Conservation (phyloP, 2,797 vertebrate species). For the Lepus townsendii region DNA sequence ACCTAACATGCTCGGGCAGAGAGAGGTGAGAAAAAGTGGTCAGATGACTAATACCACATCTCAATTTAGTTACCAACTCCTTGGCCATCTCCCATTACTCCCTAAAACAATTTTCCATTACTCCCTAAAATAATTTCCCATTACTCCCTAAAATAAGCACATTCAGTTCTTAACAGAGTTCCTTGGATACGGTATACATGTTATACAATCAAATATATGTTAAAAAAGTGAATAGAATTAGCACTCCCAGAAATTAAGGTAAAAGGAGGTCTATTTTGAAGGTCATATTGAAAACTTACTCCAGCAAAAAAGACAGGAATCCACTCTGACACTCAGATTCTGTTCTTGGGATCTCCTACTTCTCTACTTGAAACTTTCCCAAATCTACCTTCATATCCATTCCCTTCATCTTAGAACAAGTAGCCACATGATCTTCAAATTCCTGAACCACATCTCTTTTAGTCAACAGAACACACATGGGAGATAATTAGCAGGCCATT, state of each 20-base stretch:
- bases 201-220: not conserved
- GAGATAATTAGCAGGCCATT: not conserved
- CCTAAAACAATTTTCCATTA: not conserved
- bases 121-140: not conserved
- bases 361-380: not conserved
- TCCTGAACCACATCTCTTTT: not conserved
- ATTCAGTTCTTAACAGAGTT: not conserved
- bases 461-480: not conserved
- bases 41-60: not conserved
- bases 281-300: not conserved
- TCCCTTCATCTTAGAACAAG: not conserved
- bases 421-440: not conserved
- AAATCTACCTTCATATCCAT: not conserved
- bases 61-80: not conserved
- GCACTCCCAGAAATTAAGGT: not conserved
- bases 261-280: not conserved
- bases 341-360: not conserved
- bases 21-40: not conserved
- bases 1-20: not conserved
- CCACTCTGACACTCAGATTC: fast-evolving
- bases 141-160: not conserved
- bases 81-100: not conserved
- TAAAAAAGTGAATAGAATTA: not conserved
- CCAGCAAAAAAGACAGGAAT: not conserved
- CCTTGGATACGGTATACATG: not conserved